These are phyloP conservation scores for Trochalopteron elliotii DNA, from an alignment of 2,113 vertebrate species.

Conservation along the genomic window DNA sequence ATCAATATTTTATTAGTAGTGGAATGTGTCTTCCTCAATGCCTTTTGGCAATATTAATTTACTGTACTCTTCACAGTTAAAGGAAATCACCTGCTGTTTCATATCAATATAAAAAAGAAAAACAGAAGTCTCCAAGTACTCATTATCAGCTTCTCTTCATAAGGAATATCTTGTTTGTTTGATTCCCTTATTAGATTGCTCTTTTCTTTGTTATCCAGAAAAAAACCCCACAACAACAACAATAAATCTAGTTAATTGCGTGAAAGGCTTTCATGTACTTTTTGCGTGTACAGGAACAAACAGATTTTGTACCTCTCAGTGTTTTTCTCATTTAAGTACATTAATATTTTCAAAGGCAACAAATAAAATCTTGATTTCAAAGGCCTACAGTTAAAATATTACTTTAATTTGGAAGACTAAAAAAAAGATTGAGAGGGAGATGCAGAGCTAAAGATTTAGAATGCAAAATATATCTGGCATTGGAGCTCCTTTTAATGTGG, in stretches of 20 bases:
- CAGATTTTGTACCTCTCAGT: not conserved
- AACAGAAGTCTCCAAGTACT: constrained; percentile 19
- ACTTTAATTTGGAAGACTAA: constrained; percentile 2
- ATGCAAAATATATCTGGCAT: not conserved
- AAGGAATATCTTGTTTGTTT: not conserved
- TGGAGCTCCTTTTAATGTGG: not conserved
- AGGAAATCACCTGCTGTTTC: constrained; percentile 45
- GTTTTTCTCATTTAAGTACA: constrained; percentile 18
- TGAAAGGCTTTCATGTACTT: constrained; percentile 11
- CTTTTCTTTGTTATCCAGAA: not conserved
- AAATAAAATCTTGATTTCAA: constrained; percentile 35
- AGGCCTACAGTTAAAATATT: not conserved
- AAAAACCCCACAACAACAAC: not conserved
- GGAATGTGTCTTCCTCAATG: not conserved
- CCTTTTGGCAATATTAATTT: constrained; percentile 49
- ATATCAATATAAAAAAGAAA: not conserved
- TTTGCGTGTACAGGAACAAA: not conserved
- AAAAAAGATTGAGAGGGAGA: not conserved
- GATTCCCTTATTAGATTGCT: not conserved
- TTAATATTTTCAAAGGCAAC: constrained; percentile 27
- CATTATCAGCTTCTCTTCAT: constrained; percentile 18
- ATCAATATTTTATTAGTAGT: constrained; percentile 60
- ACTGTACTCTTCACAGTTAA: not conserved
- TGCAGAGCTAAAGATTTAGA: not conserved
- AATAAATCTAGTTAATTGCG: constrained; percentile 20